Evolutionary conservation across 1,140 invertebrate species (phyloP), one percentile per base, ranked within the genome.

Genomic region (Bombus haemorrhoidalis): DNA sequence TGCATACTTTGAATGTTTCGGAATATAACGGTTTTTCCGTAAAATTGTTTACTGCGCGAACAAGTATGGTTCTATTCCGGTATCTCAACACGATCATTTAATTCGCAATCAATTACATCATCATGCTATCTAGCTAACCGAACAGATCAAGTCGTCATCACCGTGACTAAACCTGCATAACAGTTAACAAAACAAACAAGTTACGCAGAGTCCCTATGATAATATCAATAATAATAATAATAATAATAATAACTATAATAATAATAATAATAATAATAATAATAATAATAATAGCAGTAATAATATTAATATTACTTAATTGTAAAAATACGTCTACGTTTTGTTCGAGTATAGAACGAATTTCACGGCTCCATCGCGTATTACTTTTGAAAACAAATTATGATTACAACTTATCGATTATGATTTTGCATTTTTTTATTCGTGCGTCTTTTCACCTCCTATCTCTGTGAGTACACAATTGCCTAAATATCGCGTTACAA

Each of bases 161-260:
- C 43, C 43, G 80, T 78, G 76, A 86, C 68, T 73, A 81, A 88
- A 83, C 64, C 87, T 89, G 81, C 74, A 81, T 83, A 89, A 76
- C 83, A 86, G 74, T 89, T 89, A 89, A 89, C 82, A 89, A 90
- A 87, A 87, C 59, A 81, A 64, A 71, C 43, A 81, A 87, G 41
- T 75, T 82, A 87, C 53, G 73, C 78, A 87, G 69, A 72, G 39
- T 71, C n/a, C 79, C 43, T 83, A 81, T 37, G 69, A 75, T 80
- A 68, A 37, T 85, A 80, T 12, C 53, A 81, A 69, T 62, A 77
- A 71, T 77, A 79, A 41, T 83, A 83, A 39, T 80, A 72, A 66
- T 71, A 57, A 74, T 81, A 66, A 71, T 77, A 34, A 66, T 64
- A 79, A 37, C 4, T 4, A 37, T 37, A 37, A 37, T 37, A 37